These are phyloP conservation scores for Cryptomyrus ogoouensis DNA, from an alignment of 2,113 vertebrate genomes.

Conservation along the genomic window DNA sequence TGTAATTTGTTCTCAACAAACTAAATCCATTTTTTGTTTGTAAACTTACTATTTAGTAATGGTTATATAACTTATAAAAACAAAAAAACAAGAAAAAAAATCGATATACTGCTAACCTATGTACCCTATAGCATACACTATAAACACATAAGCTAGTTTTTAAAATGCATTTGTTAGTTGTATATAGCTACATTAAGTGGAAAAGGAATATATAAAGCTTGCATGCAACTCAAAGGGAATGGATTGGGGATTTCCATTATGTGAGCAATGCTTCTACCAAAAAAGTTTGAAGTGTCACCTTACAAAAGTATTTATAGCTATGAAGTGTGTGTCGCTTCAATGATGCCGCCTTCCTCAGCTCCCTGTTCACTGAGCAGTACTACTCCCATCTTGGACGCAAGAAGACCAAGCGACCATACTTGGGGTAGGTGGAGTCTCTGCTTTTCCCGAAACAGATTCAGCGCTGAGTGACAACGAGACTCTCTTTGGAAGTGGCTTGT, in stretches of 20 bases:
- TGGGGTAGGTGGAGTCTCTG: constrained; percentile 51
- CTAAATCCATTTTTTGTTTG: not conserved
- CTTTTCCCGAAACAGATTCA: constrained; percentile 54
- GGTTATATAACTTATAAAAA: not conserved
- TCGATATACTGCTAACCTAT: not conserved
- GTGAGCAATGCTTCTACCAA: constrained; percentile 44
- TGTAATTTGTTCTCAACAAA: not conserved
- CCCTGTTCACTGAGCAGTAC: constrained; percentile 36
- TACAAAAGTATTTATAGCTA: constrained; percentile 59
- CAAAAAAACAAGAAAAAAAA: not conserved
- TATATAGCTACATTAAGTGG: not conserved
- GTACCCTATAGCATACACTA: not conserved
- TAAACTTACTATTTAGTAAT: not conserved
- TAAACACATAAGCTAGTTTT: not conserved
- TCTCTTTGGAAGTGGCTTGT: constrained; percentile 3
- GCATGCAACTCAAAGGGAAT: constrained; percentile 10
- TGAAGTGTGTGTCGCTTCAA: constrained; percentile 15
- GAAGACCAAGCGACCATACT: constrained; percentile 40
- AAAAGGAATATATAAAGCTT: constrained; percentile 14
- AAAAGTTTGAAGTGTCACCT: constrained; percentile 65
- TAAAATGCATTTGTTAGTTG: not conserved
- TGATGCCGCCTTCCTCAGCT: constrained; percentile 6
- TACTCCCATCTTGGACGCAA: constrained; percentile 35
- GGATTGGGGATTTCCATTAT: constrained; percentile 36
- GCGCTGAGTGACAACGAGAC: constrained; percentile 49